Base-by-base conservation (phyloP, 1,140 invertebrate species). In the Magallana ariakensis region DNA sequence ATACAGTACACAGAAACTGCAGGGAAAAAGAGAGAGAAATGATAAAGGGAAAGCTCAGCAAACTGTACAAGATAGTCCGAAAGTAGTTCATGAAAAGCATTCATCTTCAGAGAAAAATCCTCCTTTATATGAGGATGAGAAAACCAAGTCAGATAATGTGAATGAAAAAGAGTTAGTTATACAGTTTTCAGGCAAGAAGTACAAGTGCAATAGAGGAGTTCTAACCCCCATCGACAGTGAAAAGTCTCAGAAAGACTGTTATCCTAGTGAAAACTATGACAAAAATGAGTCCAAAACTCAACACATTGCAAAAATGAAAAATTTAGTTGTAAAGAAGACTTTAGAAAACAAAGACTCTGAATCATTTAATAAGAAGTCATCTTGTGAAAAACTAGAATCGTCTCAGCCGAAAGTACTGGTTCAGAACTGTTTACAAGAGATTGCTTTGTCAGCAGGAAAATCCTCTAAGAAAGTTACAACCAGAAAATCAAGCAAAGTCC, bases 321-420 rank as follows among this genome's bases (percentile, higher is more conserved):
- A 33, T 75, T 19, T 19, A 33, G 66, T 75, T 33, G 66, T 75
- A 26, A 75, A 75, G 33, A 75, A 11, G 22, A 75, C 11, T 10
- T 13, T 10, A 11, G 33, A 4, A 75, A 13, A 33, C 33, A 26
- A 75, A 3, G 33, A 26, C 11, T 5, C 9, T 2, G 33, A 70
- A 19, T 26, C 66, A 10, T 9, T 5, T 70, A 9, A 4, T 26
- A 11, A 26, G 22, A 13, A 10, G 66, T 70, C 22, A 70, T 11
- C 6, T 26, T 1, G 7, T 75, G 33, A 75, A 75, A 75, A 75
- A 33, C 33, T 26, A 10, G 33, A 26, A 75, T 75, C n/a, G 22
- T n/a, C 19, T 26, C 66, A 75, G 22, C 66, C 66, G 9, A 75
- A 75, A 75, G 66, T 75, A 75, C 9, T 75, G 66, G 22, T 75